These are phyloP conservation scores for Vombatus ursinus DNA, from an alignment of 2,113 vertebrate genomes.

Conservation along the genomic window DNA sequence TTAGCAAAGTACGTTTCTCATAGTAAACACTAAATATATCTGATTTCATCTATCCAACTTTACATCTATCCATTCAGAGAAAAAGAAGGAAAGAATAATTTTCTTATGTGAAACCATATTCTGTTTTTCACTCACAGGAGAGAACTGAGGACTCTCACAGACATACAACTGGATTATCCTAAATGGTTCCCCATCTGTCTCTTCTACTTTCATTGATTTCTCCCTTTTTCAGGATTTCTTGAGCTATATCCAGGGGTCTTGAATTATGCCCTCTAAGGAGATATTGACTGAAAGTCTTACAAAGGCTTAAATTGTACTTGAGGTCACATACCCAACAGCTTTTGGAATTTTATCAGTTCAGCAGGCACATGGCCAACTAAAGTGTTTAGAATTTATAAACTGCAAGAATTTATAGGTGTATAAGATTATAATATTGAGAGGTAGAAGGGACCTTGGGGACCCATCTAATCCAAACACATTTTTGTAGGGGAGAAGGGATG, in stretches of 20 bases:
- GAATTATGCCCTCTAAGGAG: background rate
- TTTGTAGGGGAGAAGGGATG: background rate
- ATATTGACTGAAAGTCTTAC: background rate
- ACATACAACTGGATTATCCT: accelerated
- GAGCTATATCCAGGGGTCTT: background rate
- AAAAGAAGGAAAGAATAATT: background rate
- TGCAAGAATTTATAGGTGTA: background rate
- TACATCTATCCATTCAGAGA: background rate
- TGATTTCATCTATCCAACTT: background rate
- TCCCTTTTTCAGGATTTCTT: background rate
- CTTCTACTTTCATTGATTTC: background rate
- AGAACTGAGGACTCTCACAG: background rate
- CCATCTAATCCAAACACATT: background rate
- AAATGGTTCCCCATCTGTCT: background rate
- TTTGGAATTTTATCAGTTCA: background rate
- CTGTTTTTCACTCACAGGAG: background rate
- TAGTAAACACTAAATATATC: background rate
- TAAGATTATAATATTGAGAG: background rate
- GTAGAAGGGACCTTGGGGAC: background rate
- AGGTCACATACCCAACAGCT: background rate
- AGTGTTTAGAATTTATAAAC: background rate
- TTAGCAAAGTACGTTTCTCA: background rate
- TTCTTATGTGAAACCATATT: background rate
- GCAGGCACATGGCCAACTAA: background rate
- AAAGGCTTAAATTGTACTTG: background rate